Percentiles rank a stretch among this genome's conserved stretches.
Evolutionary conservation across 37 sponge, comb jelly and placozoan species (phyloP).

Genomic region (Hormiphora californensis): DNA sequence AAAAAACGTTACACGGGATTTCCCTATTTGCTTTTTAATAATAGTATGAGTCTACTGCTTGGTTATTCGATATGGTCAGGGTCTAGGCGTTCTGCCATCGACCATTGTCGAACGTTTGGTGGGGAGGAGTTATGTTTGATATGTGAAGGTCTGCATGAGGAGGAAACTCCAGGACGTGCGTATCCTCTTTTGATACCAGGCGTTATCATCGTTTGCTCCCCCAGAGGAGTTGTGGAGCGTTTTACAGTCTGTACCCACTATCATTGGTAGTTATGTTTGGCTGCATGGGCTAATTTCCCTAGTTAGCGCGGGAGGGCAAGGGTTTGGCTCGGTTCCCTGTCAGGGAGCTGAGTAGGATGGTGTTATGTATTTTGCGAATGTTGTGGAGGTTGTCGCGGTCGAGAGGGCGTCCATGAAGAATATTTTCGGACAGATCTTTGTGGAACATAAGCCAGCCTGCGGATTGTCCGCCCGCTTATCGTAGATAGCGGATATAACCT

Average conservation of each 20-base stretch:
- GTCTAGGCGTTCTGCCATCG: background rate
- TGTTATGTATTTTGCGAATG: background rate
- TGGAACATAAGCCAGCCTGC: no score
- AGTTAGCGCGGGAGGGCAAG: background rate
- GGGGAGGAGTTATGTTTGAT: background rate
- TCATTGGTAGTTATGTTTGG: background rate
- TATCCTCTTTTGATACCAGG: background rate
- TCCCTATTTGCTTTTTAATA: no score
- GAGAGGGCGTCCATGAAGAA: no score
- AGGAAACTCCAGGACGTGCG: background rate
- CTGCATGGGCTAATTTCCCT: background rate
- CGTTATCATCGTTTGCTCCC: background rate
- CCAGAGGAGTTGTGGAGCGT: background rate
- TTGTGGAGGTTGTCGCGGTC: no score
- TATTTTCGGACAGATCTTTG: no score
- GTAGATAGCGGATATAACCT: no score
- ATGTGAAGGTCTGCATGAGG: background rate
- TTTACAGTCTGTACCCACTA: background rate
- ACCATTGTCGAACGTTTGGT: background rate
- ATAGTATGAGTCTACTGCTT: background rate
- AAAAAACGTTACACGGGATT: no score
- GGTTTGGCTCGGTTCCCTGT: background rate
- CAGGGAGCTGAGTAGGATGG: background rate
- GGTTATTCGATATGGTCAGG: background rate
- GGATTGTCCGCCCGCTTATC: no score